These are phyloP conservation scores for Spialia ferax DNA, from an alignment of 2,888 invertebrate genomes.

Conservation along the genomic window DNA sequence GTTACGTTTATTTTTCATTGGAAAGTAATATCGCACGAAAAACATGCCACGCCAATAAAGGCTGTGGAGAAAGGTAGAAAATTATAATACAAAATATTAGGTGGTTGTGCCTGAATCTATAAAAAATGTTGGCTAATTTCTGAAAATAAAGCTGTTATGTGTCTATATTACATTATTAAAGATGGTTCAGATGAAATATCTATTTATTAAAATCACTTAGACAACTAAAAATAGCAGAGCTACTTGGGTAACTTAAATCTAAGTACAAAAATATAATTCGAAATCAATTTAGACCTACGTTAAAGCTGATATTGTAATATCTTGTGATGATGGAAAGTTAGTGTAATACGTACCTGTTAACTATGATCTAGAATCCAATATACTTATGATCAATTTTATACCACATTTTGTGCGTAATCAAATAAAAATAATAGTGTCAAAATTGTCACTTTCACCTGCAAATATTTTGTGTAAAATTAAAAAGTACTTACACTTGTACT, in stretches of 20 bases:
- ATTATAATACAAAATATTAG: neutral
- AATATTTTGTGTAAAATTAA: neutral
- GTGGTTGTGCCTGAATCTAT: neutral
- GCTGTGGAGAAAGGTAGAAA: neutral
- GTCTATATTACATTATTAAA: neutral
- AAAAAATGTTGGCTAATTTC: neutral
- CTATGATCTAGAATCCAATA: neutral
- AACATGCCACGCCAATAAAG: too few relatives aligned
- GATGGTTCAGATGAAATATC: too few relatives aligned
- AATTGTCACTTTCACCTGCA: neutral
- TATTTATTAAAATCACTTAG: neutral
- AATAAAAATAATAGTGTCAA: neutral
- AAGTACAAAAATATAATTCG: slow-evolving; percentile 76
- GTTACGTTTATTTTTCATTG: too few relatives aligned
- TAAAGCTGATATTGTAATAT: slow-evolving; percentile 75
- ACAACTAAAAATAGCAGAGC: slow-evolving; percentile 8
- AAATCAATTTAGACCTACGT: slow-evolving; percentile 69
- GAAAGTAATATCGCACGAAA: too few relatives aligned
- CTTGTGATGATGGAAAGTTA: slow-evolving; percentile 49
- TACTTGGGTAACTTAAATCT: slow-evolving; percentile 53
- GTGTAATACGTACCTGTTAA: neutral
- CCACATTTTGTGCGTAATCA: neutral
- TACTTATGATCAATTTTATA: neutral
- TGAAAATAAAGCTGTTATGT: neutral
- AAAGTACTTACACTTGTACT: neutral